Percentiles rank a stretch among this genome's conserved stretches.
Evolutionary conservation across 1,140 invertebrate genomes (phyloP).

Genomic region (Orussus abietinus): DNA sequence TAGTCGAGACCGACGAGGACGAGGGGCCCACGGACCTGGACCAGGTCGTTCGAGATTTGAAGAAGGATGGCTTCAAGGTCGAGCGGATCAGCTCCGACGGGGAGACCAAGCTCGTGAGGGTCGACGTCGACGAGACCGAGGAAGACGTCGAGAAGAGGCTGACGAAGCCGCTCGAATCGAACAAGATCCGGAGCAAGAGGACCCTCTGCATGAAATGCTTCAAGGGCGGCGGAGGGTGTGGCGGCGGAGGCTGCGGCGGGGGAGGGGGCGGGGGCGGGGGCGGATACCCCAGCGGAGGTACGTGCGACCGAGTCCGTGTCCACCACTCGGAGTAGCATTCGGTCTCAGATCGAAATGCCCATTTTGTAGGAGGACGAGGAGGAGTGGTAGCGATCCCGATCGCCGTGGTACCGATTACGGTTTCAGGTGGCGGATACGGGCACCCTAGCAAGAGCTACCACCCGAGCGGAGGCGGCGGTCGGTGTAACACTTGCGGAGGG

Average conservation of each 20-base stretch:
- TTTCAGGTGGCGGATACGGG: neutral
- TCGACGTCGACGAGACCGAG: slow-evolving; percentile 33
- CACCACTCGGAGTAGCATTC: too few relatives aligned
- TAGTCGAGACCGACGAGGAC: slow-evolving; percentile 38
- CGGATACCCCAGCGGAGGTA: slow-evolving; percentile 1
- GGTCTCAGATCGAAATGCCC: too few relatives aligned
- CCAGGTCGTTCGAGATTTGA: slow-evolving; percentile 37
- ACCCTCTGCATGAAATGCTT: slow-evolving; percentile 29
- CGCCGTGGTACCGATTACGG: neutral
- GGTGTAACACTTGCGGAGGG: slow-evolving; percentile 18
- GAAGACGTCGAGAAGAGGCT: slow-evolving; percentile 10
- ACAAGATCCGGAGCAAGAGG: slow-evolving; percentile 35
- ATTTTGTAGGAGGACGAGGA: neutral
- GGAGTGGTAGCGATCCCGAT: slow-evolving; percentile 6
- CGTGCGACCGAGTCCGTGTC: neutral
- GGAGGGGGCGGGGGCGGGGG: slow-evolving; percentile 7
- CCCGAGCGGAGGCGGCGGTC: slow-evolving; percentile 11
- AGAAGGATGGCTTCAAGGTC: slow-evolving; percentile 36
- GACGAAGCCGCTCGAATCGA: slow-evolving; percentile 19
- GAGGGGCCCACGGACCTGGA: slow-evolving; percentile 31
- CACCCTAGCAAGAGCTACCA: neutral
- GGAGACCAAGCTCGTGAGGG: slow-evolving; percentile 31
- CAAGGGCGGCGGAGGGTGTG: slow-evolving; percentile 13
- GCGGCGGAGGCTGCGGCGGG: slow-evolving; percentile 5
- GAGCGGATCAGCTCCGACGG: slow-evolving; percentile 35